These are phyloP conservation scores for Archips xylosteana DNA, from an alignment of 2,888 invertebrate genomes.

Conservation along the genomic window DNA sequence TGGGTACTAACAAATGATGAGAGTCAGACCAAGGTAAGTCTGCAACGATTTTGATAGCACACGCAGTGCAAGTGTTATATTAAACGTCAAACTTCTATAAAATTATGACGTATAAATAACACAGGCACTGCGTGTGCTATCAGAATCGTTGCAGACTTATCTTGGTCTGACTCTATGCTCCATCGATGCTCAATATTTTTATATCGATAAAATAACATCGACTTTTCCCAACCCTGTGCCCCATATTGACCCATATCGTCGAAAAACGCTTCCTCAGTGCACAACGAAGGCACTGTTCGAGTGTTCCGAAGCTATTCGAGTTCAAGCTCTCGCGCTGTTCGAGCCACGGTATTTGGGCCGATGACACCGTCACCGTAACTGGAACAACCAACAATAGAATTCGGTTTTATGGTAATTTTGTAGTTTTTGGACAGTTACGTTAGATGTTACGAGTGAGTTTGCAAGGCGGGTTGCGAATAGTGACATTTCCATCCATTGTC, in stretches of 20 bases:
- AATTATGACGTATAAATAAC: no score
- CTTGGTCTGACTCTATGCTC: no score
- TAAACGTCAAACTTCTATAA: no score
- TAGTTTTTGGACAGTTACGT: slow-evolving; percentile 25
- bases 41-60: no score
- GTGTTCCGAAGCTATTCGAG: slow-evolving; percentile 2
- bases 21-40: no score
- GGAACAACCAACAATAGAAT: slow-evolving; percentile 29
- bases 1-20: no score
- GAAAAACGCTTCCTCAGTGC: slow-evolving; percentile 72
- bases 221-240: slow-evolving; percentile 56
- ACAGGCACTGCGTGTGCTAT: no score
- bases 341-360: slow-evolving; percentile 71
- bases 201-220: not conserved
- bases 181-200: not conserved
- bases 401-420: slow-evolving; percentile 37
- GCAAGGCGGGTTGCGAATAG: not conserved
- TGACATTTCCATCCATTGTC: no score
- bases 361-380: slow-evolving; percentile 55
- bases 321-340: slow-evolving; percentile 48
- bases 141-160: no score
- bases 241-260: slow-evolving; percentile 74
- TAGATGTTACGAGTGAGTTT: not conserved
- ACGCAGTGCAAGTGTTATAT: no score
- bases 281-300: slow-evolving; percentile 46